Conservation (phyloP, 2,888 invertebrate species). For the Drosophila prostipennis region DNA sequence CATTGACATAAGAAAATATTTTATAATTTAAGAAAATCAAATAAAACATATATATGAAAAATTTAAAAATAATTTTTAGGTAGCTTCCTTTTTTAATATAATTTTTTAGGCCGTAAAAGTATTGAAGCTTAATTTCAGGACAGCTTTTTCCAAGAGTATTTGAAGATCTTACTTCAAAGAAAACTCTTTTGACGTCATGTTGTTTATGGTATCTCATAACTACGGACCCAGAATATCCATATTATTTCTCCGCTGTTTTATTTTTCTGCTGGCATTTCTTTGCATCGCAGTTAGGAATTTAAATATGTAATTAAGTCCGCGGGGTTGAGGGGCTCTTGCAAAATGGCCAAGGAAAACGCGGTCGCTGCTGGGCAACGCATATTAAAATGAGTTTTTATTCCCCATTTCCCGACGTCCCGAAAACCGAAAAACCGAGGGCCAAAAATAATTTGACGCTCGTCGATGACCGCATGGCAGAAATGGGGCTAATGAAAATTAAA, state of each 20-base stretch:
- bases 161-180: background rate
- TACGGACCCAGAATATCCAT: conserved; percentile 22
- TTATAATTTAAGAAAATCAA: too few species aligned
- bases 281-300: conserved; percentile 64
- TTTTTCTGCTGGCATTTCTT: conserved; percentile 16
- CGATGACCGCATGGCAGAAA: conserved; percentile 33
- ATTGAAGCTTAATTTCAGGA: background rate
- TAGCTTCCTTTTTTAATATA: too few species aligned
- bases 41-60: too few species aligned
- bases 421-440: background rate
- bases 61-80: background rate
- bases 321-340: conserved; percentile 15
- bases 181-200: conserved; percentile 31
- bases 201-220: conserved; percentile 52
- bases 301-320: conserved; percentile 66
- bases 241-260: conserved; percentile 2
- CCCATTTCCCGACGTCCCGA: conserved; percentile 29
- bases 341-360: conserved; percentile 38
- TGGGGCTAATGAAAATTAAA: conserved; percentile 58
- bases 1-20: background rate
- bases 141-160: conserved; percentile 3
- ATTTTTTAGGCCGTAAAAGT: too few species aligned
- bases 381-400: conserved; percentile 72
- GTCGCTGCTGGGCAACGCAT: conserved; percentile 57
- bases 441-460: conserved; percentile 25